Conservation (phyloP, 2,888 invertebrate genomes). For the Drosophila diplacantha region DNA sequence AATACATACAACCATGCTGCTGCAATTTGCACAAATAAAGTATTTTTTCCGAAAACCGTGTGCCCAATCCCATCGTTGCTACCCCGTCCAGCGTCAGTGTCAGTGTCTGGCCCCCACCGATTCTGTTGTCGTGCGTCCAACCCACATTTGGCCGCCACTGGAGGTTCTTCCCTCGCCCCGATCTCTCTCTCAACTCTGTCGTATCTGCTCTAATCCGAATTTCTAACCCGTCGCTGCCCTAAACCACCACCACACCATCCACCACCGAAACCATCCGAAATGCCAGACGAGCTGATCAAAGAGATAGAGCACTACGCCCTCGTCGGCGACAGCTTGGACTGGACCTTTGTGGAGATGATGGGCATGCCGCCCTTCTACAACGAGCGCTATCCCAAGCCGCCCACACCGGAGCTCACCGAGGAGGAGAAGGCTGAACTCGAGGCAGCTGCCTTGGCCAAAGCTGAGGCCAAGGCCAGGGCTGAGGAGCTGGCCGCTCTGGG, state of each 20-base stretch:
- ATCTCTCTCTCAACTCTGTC: conserved; percentile 13
- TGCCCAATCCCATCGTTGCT: conserved; percentile 8
- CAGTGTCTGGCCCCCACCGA: conserved; percentile 1
- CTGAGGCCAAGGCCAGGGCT: conserved; percentile 54
- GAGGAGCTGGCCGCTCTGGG: conserved; percentile 47
- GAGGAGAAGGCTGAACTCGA: conserved; percentile 74
- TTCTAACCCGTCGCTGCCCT: conserved; percentile 43
- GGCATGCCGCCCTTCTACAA: conserved; percentile 79
- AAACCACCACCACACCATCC: conserved; percentile 26
- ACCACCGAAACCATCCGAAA: conserved; percentile 2
- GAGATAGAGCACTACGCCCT: conserved; percentile 95
- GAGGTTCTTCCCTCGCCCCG: conserved; percentile 26
- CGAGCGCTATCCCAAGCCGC: conserved; percentile 77
- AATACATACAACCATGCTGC: conserved; percentile 65
- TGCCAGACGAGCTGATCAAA: conserved; percentile 87
- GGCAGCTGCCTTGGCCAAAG: conserved; percentile 47
- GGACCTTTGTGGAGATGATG: conserved; percentile 91
- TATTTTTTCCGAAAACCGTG: conserved; percentile 65
- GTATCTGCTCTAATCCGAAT: conserved; percentile 47
- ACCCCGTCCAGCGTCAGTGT: conserved; percentile 21
- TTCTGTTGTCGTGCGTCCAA: conserved; percentile 9
- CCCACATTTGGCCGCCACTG: conserved; percentile 27
- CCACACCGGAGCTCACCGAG: conserved; percentile 77
- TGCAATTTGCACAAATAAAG: conserved; percentile 76
- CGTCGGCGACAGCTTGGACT: conserved; percentile 95